Percentiles rank a stretch among this genome's conserved stretches.
Conservation (phyloP, 2,888 invertebrate genomes). For the Chaetogeoica ovagalla region DNA sequence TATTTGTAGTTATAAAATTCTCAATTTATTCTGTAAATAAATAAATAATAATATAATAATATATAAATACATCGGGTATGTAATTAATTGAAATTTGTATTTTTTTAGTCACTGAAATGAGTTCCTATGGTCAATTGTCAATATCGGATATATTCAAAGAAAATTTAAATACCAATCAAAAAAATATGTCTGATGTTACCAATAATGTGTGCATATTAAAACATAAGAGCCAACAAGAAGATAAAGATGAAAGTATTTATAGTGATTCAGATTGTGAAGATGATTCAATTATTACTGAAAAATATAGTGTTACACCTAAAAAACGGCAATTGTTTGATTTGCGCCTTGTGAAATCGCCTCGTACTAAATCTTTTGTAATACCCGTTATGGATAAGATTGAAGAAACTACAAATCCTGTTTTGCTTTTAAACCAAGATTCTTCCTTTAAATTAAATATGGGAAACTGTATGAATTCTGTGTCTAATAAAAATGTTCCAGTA, state of each 20-base stretch:
- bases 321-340: conserved; percentile 39
- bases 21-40: too few relatives aligned
- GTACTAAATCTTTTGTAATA: background rate
- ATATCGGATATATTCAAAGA: conserved; percentile 4
- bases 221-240: conserved; percentile 3
- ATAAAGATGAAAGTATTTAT: conserved; percentile 3
- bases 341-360: conserved; percentile 4
- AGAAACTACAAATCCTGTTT: conserved; percentile 9
- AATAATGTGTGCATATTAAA: conserved; percentile 18
- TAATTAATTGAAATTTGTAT: background rate
- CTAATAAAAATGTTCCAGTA: background rate
- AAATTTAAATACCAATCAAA: background rate
- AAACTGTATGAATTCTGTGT: background rate
- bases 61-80: background rate
- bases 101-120: conserved; percentile 14
- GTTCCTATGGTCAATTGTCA: background rate
- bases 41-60: background rate
- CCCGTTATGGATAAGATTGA: conserved; percentile 41
- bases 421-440: background rate
- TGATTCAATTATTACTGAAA: conserved; percentile 27
- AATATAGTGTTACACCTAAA: conserved; percentile 43
- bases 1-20: background rate
- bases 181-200: background rate
- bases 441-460: background rate
- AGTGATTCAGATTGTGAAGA: conserved; percentile 3